Percentiles rank a stretch among this genome's conserved stretches.
phyloP scores from a whole-genome alignment of 2,113 vertebrate species.

The Aphelocoma coerulescens region DNA sequence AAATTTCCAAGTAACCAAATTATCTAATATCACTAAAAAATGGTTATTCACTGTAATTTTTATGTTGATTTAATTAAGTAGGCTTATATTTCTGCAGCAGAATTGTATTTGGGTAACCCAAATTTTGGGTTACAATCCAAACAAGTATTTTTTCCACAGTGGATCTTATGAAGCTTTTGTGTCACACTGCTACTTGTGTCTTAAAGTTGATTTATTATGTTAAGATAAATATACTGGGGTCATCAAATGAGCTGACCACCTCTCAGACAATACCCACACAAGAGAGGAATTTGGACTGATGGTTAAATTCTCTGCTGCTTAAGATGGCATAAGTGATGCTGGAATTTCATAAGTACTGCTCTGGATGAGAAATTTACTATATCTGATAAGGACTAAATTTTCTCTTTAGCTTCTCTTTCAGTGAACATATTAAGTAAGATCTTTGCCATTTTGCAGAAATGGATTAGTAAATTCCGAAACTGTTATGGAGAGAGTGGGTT shows the following conservation, averaged over 20 bases:
- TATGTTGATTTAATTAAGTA: background rate
- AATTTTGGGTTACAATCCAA: background rate
- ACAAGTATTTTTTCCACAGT: background rate
- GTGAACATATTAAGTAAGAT: background rate
- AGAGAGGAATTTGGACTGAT: background rate
- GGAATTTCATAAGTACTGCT: background rate
- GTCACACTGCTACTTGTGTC: background rate
- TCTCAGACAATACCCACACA: background rate
- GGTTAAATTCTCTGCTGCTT: background rate
- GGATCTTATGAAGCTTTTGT: background rate
- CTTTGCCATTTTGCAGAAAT: background rate
- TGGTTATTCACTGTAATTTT: background rate
- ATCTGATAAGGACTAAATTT: background rate
- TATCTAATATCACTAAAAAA: background rate
- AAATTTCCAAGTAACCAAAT: background rate
- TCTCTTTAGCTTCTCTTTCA: background rate
- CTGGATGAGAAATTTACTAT: background rate
- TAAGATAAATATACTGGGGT: background rate
- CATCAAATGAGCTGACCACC: background rate
- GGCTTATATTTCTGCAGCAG: background rate
- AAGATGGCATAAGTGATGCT: background rate
- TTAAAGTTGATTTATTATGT: background rate
- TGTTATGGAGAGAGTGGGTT: background rate
- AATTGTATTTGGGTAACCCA: background rate
- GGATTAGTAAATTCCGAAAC: background rate